phyloP scores from a whole-genome alignment of 2,113 vertebrate species.

The Trochalopteron elliotii region DNA sequence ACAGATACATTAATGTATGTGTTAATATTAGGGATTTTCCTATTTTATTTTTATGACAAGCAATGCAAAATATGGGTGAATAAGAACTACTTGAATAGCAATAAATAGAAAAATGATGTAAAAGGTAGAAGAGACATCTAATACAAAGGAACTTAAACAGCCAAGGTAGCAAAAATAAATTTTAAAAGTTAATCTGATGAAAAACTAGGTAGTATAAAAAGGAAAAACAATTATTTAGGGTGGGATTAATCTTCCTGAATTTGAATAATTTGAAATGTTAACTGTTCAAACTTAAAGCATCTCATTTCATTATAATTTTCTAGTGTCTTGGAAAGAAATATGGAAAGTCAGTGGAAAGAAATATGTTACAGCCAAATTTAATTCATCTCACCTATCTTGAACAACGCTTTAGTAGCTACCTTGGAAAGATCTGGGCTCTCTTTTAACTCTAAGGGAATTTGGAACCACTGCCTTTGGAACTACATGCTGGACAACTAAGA shows the following conservation, averaged over 20 bases:
- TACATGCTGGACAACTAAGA: not conserved
- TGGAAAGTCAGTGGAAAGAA: not conserved
- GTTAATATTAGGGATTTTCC: not conserved
- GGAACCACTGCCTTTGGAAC: not conserved
- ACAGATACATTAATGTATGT: not conserved
- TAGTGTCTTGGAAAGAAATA: not conserved
- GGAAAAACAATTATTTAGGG: not conserved
- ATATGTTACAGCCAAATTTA: not conserved
- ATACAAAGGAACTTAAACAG: not conserved
- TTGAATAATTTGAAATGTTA: not conserved
- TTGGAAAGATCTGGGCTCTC: not conserved
- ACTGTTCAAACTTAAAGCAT: not conserved
- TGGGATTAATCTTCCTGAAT: not conserved
- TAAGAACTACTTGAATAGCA: not conserved
- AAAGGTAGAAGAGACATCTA: not conserved
- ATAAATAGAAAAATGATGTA: not conserved
- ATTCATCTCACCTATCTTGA: not conserved
- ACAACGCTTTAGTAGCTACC: not conserved
- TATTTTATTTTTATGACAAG: not conserved
- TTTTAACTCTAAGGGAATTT: not conserved
- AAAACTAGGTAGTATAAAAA: not conserved
- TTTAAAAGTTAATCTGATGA: not conserved
- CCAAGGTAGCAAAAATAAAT: not conserved
- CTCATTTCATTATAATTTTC: not conserved
- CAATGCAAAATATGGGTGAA: not conserved